Base-by-base conservation (phyloP, 1,140 invertebrate species). In the Contarinia nasturtii region DNA sequence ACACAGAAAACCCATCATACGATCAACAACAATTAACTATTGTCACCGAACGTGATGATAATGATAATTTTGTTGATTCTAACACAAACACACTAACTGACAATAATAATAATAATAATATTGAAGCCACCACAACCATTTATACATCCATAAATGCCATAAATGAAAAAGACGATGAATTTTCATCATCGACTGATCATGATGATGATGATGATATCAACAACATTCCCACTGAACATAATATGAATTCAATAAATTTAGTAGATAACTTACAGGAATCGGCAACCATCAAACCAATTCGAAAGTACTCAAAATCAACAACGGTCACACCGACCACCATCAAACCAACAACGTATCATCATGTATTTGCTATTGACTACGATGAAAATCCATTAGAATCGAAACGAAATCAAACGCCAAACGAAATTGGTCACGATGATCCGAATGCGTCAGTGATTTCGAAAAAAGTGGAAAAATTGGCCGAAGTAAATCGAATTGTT, bases 401-500 rank as follows among this genome's bases (percentile, higher is more conserved):
- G 3, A 27, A 27, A 27, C 3, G 10, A 5, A 27, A 10, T 27
- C 27, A 27, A 27, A 27, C 3, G 27, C 27, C 27, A 27, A 27
- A 27, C 10, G 27, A 27, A 27, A 27, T 27, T 27, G 27, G 27
- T 10, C 27, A 27, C 3, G 27, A 27, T 27, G 27, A 12, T 46
- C 38, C 41, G 44, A 49, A 46, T 33, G 27, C 12, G 21, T 51
- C 52, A 47, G 41, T 43, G 4, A 47, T 55, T 12, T 50, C 45
- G 33, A 53, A 58, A 57, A 64, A 54, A 51, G 54, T 71, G 44
- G 67, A 77, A 53, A 75, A 75, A 59, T 54, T 78, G 10, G 74
- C 77, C 50, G 74, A 76, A 52, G 67, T 79, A 7, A 78, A 74
- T 57, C 68, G 76, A 58, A 69, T 77, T 48, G 72, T 76, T 2